Evolutionary conservation across 2,113 vertebrate species (phyloP), one percentile per base, ranked within the genome.

Genomic region (Eonycteris spelaea): DNA sequence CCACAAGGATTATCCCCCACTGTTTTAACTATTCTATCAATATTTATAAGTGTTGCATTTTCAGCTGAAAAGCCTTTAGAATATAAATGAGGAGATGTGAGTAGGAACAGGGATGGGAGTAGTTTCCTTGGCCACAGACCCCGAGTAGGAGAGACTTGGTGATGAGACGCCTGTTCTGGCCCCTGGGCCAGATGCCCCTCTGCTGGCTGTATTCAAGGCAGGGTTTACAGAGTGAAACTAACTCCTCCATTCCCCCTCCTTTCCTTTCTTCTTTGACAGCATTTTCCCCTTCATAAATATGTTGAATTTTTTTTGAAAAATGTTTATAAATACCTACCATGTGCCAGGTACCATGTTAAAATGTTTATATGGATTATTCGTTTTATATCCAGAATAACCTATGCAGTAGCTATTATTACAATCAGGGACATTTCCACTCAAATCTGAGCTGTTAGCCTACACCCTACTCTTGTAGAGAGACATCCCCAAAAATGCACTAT

Each of bases 11-110:
- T n/a, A n/a, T 45, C 30, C 35, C 19, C 65, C 15, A 12, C 4
- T 75, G 70, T 83, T 95, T 90, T 77, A 95, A 95, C 57, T 97
- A 43, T 77, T 94, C 73, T 91, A 92, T 92, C 45, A 95, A 21
- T 77, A 94, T 95, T 92, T 67, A 95, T 82, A 59, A 73, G 16
- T 18, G 19, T 35, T 95, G 53, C 51, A 75, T 26, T 90, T 61
- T 92, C 28, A 80, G 83, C 78, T 63, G 26, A 70, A 65, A 85
- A 88, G 84, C 13, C 86, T 93, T 85, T 65, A 65, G 40, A 40
- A 40, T 40, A 40, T 40, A 40, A 40, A 40, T 40, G 40, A 40
- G 63, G 59, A 59, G 28, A 74, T 59, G 51, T 84, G 71, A 82
- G 11, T 0, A 30, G 5, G 43, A 1, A 28, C 26, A 22, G 43